Base-by-base conservation (phyloP, 2,888 invertebrate genomes). In the Mycalesis mineus region DNA sequence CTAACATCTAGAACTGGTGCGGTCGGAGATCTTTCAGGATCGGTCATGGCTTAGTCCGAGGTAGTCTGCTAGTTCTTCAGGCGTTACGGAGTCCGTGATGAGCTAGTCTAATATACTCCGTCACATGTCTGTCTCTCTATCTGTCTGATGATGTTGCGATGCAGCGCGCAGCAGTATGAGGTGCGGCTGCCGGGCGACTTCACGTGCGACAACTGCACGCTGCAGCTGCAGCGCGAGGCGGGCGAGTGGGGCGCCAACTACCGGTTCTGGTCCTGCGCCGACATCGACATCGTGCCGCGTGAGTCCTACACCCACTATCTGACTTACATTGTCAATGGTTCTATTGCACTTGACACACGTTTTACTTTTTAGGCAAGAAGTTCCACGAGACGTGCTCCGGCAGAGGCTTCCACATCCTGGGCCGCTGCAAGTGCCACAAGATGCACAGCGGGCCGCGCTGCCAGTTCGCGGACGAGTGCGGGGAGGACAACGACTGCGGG, bases 261-360 rank as follows among this genome's bases (percentile, higher is more conserved):
- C 84, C 90, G 94, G 63, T 98, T 98, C 90, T 98, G 97, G 97
- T 97, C 97, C 0, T 98, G 98, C 77, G 95, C 98, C 2, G 98
- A 98, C 82, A 95, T 98, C 55, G 96, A 97, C 73, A 95, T 98
- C 60, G 88, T 92, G 63, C 78, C 82, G n/a, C 90, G 92, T 92
- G 68, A 88, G 91, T 86, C 22, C 2, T 22, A 22, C 22, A 22
- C 22, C 2, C n/a, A n/a, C n/a, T n/a, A n/a, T n/a, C n/a, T n/a
- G n/a, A n/a, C n/a, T n/a, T n/a, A n/a, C n/a, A n/a, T n/a, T n/a
- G n/a, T n/a, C n/a, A n/a, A n/a, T n/a, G n/a, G n/a, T n/a, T n/a
- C n/a, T n/a, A n/a, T n/a, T n/a, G n/a, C n/a, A n/a, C n/a, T n/a
- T n/a, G n/a, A n/a, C n/a, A n/a, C n/a, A n/a, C n/a, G n/a, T n/a